Evolutionary conservation across 2,113 vertebrate species (phyloP).

Genomic region (Paramormyrops kingsleyae): DNA sequence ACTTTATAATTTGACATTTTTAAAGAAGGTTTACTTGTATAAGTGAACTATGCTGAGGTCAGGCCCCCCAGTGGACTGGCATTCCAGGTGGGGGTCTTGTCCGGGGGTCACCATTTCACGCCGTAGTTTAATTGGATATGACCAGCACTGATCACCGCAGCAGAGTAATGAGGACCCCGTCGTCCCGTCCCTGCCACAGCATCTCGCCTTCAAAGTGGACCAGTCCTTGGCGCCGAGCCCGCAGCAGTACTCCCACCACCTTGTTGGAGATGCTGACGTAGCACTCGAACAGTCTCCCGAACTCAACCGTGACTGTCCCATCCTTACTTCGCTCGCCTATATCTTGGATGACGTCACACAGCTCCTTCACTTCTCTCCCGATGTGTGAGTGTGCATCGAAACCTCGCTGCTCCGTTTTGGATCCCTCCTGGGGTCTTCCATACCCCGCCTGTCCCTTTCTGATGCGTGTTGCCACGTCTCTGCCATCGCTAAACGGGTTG

Average conservation of each 20-base stretch:
- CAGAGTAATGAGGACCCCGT: slow-evolving; percentile 69
- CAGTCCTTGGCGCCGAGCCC: slow-evolving; percentile 75
- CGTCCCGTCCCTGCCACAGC: slow-evolving; percentile 86
- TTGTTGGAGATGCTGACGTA: slow-evolving; percentile 86
- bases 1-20: neutral
- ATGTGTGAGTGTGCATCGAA: slow-evolving; percentile 71
- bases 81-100: neutral
- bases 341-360: slow-evolving; percentile 66
- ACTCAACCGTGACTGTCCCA: slow-evolving; percentile 56
- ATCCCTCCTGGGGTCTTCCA: slow-evolving; percentile 72
- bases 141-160: slow-evolving; percentile 41
- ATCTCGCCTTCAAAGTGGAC: slow-evolving; percentile 83
- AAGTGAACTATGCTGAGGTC: neutral
- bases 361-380: slow-evolving; percentile 69
- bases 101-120: neutral
- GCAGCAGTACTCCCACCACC: slow-evolving; percentile 75
- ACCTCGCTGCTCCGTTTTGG: slow-evolving; percentile 72
- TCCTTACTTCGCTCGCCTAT: slow-evolving; percentile 56
- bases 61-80: neutral
- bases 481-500: slow-evolving; percentile 73
- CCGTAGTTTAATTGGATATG: neutral
- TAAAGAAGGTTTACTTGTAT: neutral
- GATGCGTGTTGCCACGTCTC: slow-evolving; percentile 17
- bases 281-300: slow-evolving; percentile 72
- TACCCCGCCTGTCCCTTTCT: slow-evolving; percentile 58